phyloP scores from a whole-genome alignment of 2,113 vertebrate species.

The Takifugu bimaculatus region DNA sequence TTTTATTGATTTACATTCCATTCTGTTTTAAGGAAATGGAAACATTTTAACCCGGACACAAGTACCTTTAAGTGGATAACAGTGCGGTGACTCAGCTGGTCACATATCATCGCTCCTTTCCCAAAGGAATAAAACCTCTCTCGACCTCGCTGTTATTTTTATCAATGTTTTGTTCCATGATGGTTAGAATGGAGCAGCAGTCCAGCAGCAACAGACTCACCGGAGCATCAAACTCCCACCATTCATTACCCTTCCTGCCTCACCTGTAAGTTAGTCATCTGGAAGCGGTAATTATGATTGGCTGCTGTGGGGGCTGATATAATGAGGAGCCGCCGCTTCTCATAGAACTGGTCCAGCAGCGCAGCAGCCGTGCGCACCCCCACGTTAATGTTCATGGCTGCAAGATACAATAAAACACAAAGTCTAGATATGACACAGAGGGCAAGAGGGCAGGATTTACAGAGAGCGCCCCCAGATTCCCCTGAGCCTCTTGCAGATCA shows the following conservation, averaged over 20 bases:
- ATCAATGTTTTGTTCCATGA: constrained; percentile 20
- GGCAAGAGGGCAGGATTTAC: not conserved
- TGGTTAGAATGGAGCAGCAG: constrained; percentile 1
- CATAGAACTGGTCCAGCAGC: constrained; percentile 96
- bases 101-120: no score
- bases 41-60: no score
- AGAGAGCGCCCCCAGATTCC: no score
- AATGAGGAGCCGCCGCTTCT: constrained; percentile 91
- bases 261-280: constrained; percentile 94
- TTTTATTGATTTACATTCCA: no score
- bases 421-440: constrained; percentile 7
- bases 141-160: constrained; percentile 2
- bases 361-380: constrained; percentile 87
- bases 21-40: no score
- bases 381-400: constrained; percentile 95
- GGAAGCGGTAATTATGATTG: constrained; percentile 93
- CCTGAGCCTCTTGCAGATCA: no score
- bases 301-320: constrained; percentile 92
- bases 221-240: not conserved
- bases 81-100: no score
- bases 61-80: no score
- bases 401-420: constrained; percentile 22
- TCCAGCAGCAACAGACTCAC: not conserved
- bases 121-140: no score
- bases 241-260: constrained; percentile 17